These are phyloP conservation scores for Athrips mouffetella DNA, from an alignment of 2,888 invertebrate genomes.

Conservation along the genomic window DNA sequence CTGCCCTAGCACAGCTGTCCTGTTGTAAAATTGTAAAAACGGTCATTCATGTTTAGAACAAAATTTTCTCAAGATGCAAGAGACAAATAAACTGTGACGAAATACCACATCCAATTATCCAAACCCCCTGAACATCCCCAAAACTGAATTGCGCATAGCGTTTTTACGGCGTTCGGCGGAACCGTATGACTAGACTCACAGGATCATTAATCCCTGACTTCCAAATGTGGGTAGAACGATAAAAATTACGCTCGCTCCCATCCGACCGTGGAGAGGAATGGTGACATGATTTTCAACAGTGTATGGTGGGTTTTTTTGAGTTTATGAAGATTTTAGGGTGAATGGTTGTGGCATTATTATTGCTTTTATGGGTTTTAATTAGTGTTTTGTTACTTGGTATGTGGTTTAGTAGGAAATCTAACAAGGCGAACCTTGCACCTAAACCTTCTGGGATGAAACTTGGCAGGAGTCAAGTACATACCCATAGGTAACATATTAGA, in stretches of 20 bases:
- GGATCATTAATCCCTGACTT: constrained; percentile 72
- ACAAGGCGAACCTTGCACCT: too few relatives aligned
- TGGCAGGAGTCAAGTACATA: too few relatives aligned
- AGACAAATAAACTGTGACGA: background rate
- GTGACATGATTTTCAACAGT: constrained; percentile 21
- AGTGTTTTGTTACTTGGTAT: too few relatives aligned
- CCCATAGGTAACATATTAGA: too few relatives aligned
- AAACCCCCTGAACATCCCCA: constrained; percentile 26
- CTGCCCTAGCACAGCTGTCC: too few relatives aligned
- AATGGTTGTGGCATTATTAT: too few relatives aligned
- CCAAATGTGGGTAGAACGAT: constrained; percentile 63
- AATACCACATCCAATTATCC: constrained; percentile 32
- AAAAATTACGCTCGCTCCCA: constrained; percentile 58
- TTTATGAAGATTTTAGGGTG: constrained; percentile 36
- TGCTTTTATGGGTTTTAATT: too few relatives aligned
- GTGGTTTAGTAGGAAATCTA: too few relatives aligned
- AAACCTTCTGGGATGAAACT: too few relatives aligned
- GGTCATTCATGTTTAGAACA: too few relatives aligned
- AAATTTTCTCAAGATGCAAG: too few relatives aligned
- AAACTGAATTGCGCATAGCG: constrained; percentile 73
- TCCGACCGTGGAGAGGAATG: constrained; percentile 6
- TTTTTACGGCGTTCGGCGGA: constrained; percentile 75
- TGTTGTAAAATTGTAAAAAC: too few relatives aligned
- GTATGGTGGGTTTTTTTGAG: constrained; percentile 19
- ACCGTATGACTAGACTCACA: constrained; percentile 76